Evolutionary conservation across 2,797 vertebrate species (phyloP).

Genomic region (Heterohyrax brucei): DNA sequence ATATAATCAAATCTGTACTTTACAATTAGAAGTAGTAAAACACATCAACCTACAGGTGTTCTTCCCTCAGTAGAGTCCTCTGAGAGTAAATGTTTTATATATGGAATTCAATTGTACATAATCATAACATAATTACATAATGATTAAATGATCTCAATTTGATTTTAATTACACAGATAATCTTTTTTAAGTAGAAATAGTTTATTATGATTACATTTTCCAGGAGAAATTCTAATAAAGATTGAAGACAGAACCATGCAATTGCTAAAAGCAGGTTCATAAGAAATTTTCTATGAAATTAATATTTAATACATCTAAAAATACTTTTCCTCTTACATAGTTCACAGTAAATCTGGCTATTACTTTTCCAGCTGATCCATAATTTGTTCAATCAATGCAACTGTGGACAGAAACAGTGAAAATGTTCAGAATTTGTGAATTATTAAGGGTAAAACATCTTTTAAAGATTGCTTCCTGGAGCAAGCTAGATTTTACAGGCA

Average conservation of each 20-base stretch:
- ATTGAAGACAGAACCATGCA: slow-evolving; percentile 72
- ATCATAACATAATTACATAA: slow-evolving; percentile 77
- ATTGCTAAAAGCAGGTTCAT: slow-evolving; percentile 79
- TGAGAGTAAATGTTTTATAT: slow-evolving; percentile 66
- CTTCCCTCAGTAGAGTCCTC: background rate
- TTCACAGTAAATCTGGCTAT: slow-evolving; percentile 81
- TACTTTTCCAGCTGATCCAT: slow-evolving; percentile 73
- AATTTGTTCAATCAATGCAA: slow-evolving; percentile 76
- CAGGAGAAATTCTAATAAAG: slow-evolving; percentile 82
- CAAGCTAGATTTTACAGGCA: slow-evolving; percentile 78
- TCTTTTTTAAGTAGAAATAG: slow-evolving; percentile 82
- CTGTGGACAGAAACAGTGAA: slow-evolving; percentile 43
- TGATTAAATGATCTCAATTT: slow-evolving; percentile 82
- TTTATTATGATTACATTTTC: slow-evolving; percentile 86
- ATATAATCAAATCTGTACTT: slow-evolving; percentile 13
- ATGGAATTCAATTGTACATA: slow-evolving; percentile 66
- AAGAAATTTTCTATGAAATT: slow-evolving; percentile 85
- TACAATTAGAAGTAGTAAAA: slow-evolving; percentile 1
- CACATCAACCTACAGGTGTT: slow-evolving; percentile 3
- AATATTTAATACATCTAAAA: slow-evolving; percentile 85
- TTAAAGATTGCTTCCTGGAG: slow-evolving; percentile 66
- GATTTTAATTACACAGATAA: slow-evolving; percentile 85
- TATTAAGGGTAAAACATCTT: slow-evolving; percentile 77
- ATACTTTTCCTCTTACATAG: slow-evolving; percentile 79
- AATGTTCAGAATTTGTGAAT: slow-evolving; percentile 63